These are phyloP conservation scores for Tor tambroides DNA, from an alignment of 2,113 vertebrate species.

Conservation along the genomic window DNA sequence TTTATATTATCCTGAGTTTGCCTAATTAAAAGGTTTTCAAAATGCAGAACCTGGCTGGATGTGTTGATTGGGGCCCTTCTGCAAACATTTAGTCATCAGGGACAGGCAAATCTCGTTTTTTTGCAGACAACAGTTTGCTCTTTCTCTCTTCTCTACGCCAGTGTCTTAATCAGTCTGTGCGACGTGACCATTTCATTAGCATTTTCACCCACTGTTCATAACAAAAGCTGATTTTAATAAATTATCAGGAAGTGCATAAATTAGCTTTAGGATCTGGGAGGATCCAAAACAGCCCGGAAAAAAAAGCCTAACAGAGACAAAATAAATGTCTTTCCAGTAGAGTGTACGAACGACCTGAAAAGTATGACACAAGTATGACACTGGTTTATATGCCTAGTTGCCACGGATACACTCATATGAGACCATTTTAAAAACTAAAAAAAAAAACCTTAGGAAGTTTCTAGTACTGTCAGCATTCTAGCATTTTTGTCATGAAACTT, in stretches of 20 bases:
- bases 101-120: slow-evolving; percentile 67
- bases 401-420: not conserved
- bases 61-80: slow-evolving; percentile 76
- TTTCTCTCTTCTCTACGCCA: slow-evolving; percentile 48
- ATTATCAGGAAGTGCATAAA: slow-evolving; percentile 57
- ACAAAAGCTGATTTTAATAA: slow-evolving; percentile 51
- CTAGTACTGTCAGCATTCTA: not conserved
- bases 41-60: slow-evolving; percentile 75
- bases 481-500: slow-evolving; percentile 24
- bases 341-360: not conserved
- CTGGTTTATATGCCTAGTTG: not conserved
- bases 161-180: slow-evolving; percentile 60
- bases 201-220: slow-evolving; percentile 57
- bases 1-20: slow-evolving; percentile 80
- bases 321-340: slow-evolving; percentile 39
- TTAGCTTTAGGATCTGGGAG: slow-evolving; percentile 33
- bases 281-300: not conserved
- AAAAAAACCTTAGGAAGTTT: slow-evolving; percentile 6
- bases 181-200: slow-evolving; percentile 65
- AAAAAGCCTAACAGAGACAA: slow-evolving; percentile 30
- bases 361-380: not conserved
- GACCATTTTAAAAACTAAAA: slow-evolving; percentile 8
- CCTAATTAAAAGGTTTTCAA: slow-evolving; percentile 85
- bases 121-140: slow-evolving; percentile 68
- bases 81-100: slow-evolving; percentile 74